Conservation (phyloP, 2,113 vertebrate species). For the Coracopsis vasa region DNA sequence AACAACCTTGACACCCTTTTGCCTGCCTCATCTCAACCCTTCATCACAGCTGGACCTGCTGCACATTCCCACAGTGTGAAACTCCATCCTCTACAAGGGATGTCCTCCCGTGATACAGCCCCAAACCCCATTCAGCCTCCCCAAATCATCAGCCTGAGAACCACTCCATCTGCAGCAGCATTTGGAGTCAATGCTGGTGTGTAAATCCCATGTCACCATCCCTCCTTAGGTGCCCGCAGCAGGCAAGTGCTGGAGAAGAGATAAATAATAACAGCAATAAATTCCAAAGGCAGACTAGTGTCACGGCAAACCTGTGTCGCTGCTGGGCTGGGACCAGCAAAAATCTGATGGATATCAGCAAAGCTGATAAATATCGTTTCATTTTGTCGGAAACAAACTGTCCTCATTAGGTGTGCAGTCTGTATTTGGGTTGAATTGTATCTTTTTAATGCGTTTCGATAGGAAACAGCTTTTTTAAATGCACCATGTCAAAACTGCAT, state of each 20-base stretch:
- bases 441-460: not conserved
- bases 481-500: not conserved
- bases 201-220: not conserved
- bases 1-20: not conserved
- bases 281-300: not conserved
- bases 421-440: not conserved
- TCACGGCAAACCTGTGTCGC: not conserved
- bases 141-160: fast-evolving
- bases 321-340: not conserved
- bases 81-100: not conserved
- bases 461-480: not conserved
- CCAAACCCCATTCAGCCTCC: not conserved
- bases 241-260: not conserved
- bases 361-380: not conserved
- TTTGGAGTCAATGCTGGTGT: not conserved
- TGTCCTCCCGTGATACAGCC: not conserved
- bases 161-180: fast-evolving
- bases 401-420: not conserved
- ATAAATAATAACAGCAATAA: not conserved
- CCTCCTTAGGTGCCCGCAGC: not conserved
- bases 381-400: constrained; percentile 31
- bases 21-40: not conserved
- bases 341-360: not conserved
- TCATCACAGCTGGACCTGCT: not conserved
- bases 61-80: fast-evolving